phyloP scores from a whole-genome alignment of 2,113 vertebrate genomes.

The Heterocephalus glaber region DNA sequence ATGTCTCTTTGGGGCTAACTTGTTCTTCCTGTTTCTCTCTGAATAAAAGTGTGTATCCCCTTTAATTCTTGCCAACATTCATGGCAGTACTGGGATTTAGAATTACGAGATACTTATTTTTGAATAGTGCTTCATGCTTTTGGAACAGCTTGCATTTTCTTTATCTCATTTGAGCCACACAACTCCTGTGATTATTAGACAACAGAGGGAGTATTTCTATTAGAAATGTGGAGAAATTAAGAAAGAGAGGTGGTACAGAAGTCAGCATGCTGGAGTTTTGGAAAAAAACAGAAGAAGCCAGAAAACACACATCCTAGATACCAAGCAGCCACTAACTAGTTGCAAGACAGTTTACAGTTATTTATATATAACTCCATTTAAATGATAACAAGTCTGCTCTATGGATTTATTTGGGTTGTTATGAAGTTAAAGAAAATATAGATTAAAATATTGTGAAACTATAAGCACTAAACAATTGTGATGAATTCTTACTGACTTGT shows the following conservation, averaged over 20 bases:
- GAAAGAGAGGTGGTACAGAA: not conserved
- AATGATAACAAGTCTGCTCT: not conserved
- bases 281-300: not conserved
- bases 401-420: not conserved
- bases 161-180: not conserved
- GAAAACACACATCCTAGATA: not conserved
- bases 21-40: not conserved
- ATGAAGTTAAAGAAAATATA: conserved; percentile 2
- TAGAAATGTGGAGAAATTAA: not conserved
- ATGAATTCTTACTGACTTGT: not conserved
- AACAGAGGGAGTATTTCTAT: not conserved
- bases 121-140: not conserved
- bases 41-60: not conserved
- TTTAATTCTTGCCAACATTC: not conserved
- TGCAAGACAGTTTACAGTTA: not conserved
- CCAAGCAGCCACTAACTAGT: not conserved
- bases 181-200: not conserved
- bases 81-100: not conserved
- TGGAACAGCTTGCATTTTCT: not conserved
- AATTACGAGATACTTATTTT: not conserved
- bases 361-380: not conserved
- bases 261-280: not conserved
- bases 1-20: not conserved
- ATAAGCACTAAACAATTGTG: not conserved
- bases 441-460: not conserved